These are phyloP conservation scores for Acrocephalus kingi DNA, from an alignment of 2,113 vertebrate genomes.

Conservation along the genomic window DNA sequence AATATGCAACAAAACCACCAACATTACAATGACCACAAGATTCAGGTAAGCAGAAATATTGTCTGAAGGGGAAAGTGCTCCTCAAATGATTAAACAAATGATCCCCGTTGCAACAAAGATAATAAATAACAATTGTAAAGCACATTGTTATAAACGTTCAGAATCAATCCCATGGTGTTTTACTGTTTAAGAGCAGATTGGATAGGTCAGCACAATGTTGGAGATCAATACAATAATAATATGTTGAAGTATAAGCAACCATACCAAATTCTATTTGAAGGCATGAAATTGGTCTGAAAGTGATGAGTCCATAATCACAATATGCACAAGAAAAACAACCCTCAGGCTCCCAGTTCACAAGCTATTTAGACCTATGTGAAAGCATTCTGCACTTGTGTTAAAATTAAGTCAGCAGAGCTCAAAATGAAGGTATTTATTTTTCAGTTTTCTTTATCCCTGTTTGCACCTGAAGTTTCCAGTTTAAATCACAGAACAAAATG, in stretches of 20 bases:
- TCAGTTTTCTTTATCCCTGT: not conserved
- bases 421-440: not conserved
- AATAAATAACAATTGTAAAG: not conserved
- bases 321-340: not conserved
- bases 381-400: not conserved
- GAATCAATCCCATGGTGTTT: not conserved
- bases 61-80: not conserved
- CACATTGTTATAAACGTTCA: not conserved
- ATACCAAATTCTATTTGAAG: not conserved
- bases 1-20: not conserved
- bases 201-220: not conserved
- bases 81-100: not conserved
- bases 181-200: not conserved
- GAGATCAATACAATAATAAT: slow-evolving; percentile 11
- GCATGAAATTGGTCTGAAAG: not conserved
- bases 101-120: not conserved
- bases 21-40: not conserved
- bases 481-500: not conserved
- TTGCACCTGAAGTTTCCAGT: not conserved
- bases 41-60: not conserved
- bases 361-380: not conserved
- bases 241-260: not conserved
- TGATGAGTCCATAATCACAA: not conserved
- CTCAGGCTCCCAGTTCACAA: not conserved
- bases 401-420: not conserved